Evolutionary conservation across 1,140 invertebrate species (phyloP), one percentile per base, ranked within the genome.

Genomic region (Diplogasteroides magnus): DNA sequence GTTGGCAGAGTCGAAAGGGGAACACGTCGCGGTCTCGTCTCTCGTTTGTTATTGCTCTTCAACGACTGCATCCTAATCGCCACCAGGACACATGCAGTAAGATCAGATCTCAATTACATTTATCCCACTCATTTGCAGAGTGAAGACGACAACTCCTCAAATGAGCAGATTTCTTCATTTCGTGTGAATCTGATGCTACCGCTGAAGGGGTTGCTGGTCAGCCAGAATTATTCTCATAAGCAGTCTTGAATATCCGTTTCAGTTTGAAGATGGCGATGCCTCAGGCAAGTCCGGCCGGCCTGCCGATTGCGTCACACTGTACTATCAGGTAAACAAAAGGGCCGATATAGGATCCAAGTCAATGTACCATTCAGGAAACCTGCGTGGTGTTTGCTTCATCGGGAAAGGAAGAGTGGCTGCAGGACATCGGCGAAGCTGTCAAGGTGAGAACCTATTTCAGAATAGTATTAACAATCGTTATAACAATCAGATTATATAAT

Each of bases 251-350:
- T 56, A 61, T 57, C 28, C 1, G n/a, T 62, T 62, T 64, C 55
- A 72, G 67, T 59, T 68, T 26, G 69, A 71, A 48, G 69, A 73
- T 25, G 63, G 69, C 23, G 69, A 74, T 37, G 60, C 69, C 15
- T 67, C 62, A 29, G 29, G 61, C 32, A 65, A 63, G 13, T 60
- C 59, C 32, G 67, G 61, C 19, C 55, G 67, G 0, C 56, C 64
- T 25, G 28, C 56, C 2, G 55, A 73, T 62, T 56, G 48, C 1
- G 57, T 72, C 26, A 72, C 70, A 26, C 55, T 72, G 2, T 65
- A 72, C 61, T 58, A 60, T 31, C 60, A 56, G 23, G n/a, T n/a
- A n/a, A n/a, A n/a, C n/a, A n/a, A n/a, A n/a, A n/a, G n/a, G n/a
- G n/a, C n/a, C n/a, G n/a, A n/a, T n/a, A n/a, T n/a, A n/a, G n/a